Evolutionary conservation across 2,113 vertebrate species (phyloP).

Genomic region (Prolemur simus): DNA sequence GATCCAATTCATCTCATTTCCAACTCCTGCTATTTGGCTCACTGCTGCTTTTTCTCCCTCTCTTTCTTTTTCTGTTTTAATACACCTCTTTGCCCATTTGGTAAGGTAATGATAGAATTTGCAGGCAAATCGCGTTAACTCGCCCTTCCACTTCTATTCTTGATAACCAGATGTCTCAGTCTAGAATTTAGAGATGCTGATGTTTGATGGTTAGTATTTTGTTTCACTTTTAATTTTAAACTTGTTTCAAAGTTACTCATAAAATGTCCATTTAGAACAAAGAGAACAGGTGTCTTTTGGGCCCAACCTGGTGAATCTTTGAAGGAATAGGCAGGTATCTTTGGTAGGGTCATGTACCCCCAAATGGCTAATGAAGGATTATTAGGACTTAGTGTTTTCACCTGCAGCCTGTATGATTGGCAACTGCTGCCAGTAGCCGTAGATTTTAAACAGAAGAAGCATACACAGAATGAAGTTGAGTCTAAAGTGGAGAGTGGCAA

Average conservation of each 20-base stretch:
- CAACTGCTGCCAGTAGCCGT: neutral
- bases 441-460: neutral
- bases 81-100: neutral
- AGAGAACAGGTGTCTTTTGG: neutral
- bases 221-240: neutral
- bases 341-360: neutral
- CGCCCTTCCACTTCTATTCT: neutral
- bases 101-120: neutral
- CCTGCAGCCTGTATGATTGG: neutral
- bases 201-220: neutral
- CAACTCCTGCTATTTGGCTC: neutral
- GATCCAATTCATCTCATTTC: neutral
- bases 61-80: neutral
- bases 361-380: neutral
- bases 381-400: neutral
- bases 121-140: neutral
- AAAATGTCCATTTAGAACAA: neutral
- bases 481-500: neutral
- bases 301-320: neutral
- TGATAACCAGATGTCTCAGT: neutral
- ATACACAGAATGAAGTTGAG: neutral
- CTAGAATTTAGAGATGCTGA: neutral
- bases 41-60: neutral
- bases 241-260: neutral
- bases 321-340: neutral